Percentiles rank a stretch among this genome's conserved stretches.
Conservation (phyloP, 2,888 invertebrate species). For the Anagyrus pseudococci region DNA sequence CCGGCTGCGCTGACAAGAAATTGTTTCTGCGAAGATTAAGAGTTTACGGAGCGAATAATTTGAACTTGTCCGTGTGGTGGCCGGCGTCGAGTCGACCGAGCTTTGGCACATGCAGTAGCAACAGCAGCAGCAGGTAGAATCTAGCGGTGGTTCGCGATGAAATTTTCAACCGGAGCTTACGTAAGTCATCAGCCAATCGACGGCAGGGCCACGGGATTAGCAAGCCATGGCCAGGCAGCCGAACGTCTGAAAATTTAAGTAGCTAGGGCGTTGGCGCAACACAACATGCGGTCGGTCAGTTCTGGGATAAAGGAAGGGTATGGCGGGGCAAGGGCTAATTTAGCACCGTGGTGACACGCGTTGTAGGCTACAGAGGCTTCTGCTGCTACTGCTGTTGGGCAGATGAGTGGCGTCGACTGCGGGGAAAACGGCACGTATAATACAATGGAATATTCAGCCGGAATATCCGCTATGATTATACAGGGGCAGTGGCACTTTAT, state of each 20-base stretch:
- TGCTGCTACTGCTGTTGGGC: too few relatives aligned
- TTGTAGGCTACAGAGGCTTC: not conserved
- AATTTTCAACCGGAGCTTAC: slow-evolving; percentile 22
- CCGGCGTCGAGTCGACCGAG: not conserved
- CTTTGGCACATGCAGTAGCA: not conserved
- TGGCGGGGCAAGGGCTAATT: slow-evolving; percentile 12
- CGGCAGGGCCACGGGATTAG: not conserved
- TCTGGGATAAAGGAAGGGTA: not conserved
- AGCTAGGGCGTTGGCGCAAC: not conserved
- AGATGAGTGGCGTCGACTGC: not conserved
- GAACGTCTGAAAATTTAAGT: slow-evolving; percentile 20
- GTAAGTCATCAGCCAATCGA: slow-evolving; percentile 17
- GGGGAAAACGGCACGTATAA: slow-evolving; percentile 20
- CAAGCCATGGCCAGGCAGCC: not conserved
- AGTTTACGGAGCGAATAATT: slow-evolving; percentile 11
- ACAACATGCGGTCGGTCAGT: too few relatives aligned
- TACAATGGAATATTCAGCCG: slow-evolving; percentile 28
- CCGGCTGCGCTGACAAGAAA: slow-evolving; percentile 16
- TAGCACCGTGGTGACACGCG: not conserved
- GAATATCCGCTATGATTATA: slow-evolving; percentile 21
- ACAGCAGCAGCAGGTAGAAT: too few relatives aligned
- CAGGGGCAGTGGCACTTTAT: slow-evolving; percentile 6
- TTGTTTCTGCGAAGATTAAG: slow-evolving; percentile 22
- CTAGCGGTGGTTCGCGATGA: slow-evolving; percentile 19
- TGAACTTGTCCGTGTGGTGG: slow-evolving; percentile 9